Conservation (phyloP, 2,797 vertebrate genomes). For the Clarias platycephalus region DNA sequence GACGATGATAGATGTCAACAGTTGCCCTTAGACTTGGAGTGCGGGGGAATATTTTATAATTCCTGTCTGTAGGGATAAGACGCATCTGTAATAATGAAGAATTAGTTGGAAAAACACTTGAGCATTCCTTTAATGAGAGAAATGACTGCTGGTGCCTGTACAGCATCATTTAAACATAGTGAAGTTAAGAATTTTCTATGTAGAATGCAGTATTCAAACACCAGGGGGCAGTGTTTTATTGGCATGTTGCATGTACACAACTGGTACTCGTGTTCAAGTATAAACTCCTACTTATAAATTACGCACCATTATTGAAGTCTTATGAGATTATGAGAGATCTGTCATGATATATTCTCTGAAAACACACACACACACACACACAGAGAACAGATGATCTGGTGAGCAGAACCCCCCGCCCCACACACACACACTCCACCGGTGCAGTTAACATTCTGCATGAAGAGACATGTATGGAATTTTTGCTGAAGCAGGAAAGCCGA, state of each 20-base stretch:
- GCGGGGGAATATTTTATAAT: background rate
- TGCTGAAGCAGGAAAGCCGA: background rate
- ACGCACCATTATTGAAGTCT: too few species aligned
- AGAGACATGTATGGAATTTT: constrained; percentile 54
- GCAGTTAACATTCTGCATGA: constrained; percentile 40
- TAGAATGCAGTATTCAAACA: background rate
- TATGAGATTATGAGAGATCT: background rate
- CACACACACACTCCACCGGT: background rate
- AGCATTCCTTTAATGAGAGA: background rate
- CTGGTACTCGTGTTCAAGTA: background rate
- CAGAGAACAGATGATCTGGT: background rate
- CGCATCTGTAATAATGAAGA: background rate
- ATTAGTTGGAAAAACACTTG: background rate
- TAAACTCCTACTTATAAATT: background rate
- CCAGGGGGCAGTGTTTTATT: constrained; percentile 13
- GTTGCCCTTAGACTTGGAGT: background rate
- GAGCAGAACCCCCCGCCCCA: background rate
- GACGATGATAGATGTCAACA: background rate
- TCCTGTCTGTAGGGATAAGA: background rate
- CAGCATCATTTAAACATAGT: background rate
- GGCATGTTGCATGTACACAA: background rate
- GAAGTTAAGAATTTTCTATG: too few species aligned
- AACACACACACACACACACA: background rate
- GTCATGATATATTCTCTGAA: background rate
- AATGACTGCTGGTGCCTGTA: background rate